Evolutionary conservation across 2,888 invertebrate species (phyloP), one percentile per base, ranked within the genome.

Genomic region (Merodon equestris): DNA sequence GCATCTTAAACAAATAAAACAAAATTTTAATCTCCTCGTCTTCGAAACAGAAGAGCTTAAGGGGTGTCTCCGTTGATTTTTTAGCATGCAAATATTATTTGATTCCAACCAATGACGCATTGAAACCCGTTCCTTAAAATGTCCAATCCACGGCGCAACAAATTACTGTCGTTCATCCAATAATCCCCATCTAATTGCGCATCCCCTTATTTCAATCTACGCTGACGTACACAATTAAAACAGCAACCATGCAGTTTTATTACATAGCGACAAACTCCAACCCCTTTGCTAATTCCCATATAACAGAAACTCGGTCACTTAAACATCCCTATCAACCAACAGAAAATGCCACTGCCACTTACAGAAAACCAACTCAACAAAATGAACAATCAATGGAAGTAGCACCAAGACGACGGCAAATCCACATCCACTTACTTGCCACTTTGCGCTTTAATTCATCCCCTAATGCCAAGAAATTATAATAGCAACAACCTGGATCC

Each of bases 371-470:
- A 47, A 63, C 27, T 60, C 58, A 73, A 70, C 68, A 15, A 72
- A 64, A 27, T 17, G 64, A 72, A 45, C 72, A 74, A 73, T 64
- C 68, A 54, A 64, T 57, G 44, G 14, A 47, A 63, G 42, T 38
- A 60, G 57, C 53, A 38, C 17, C 10, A n/a, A 42, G 36, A 56
- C 13, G 19, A 58, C 38, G 47, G 38, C 51, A 42, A 54, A 13
- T 68, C 58, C 56, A 27, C 48, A 67, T 67, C 67, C 58, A 79
- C 63, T 73, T 73, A 79, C 68, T 73, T 63, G 74, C 58, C 64
- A 79, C 79, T 79, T 79, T 74, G 74, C 64, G 56, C 60, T 79
- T 74, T 79, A 79, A 79, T 79, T 79, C 79, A 79, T 79, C 79
- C 79, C 74, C 57, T 79, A 79, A 79, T 79, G 40, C 63, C 53